phyloP scores from a whole-genome alignment of 2,113 vertebrate genomes.

The Salvelinus sp. region DNA sequence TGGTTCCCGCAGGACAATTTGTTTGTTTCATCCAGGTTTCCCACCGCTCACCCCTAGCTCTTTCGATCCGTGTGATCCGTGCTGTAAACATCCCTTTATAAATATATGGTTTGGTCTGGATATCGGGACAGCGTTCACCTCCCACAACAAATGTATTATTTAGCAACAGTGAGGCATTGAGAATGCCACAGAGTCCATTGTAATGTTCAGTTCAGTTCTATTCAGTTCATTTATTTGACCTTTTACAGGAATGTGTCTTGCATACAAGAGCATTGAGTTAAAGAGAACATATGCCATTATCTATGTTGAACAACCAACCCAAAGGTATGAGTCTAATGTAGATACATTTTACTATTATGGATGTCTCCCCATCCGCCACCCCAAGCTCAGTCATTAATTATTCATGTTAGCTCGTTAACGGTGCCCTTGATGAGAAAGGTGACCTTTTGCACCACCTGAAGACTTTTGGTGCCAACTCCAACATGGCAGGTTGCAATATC shows the following conservation, averaged over 20 bases:
- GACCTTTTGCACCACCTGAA: neutral
- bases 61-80: neutral
- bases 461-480: neutral
- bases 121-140: neutral
- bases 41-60: neutral
- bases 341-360: no score
- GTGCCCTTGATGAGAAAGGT: conserved; percentile 2
- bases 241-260: no score
- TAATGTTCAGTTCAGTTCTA: neutral
- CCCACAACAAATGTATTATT: neutral
- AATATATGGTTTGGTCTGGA: neutral
- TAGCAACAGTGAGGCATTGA: neutral
- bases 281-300: no score
- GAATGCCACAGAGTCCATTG: neutral
- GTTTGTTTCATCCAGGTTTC: conserved; percentile 32
- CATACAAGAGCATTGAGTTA: no score
- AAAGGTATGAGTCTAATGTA: no score
- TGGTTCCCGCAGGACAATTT: conserved; percentile 45
- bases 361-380: no score
- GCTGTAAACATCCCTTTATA: neutral
- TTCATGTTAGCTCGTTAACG: no score
- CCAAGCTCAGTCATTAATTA: no score
- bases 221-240: no score
- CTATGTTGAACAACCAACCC: no score
- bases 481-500: neutral